Evolutionary conservation across 2,113 vertebrate species (phyloP).

Genomic region (Epinephelus lanceolatus): DNA sequence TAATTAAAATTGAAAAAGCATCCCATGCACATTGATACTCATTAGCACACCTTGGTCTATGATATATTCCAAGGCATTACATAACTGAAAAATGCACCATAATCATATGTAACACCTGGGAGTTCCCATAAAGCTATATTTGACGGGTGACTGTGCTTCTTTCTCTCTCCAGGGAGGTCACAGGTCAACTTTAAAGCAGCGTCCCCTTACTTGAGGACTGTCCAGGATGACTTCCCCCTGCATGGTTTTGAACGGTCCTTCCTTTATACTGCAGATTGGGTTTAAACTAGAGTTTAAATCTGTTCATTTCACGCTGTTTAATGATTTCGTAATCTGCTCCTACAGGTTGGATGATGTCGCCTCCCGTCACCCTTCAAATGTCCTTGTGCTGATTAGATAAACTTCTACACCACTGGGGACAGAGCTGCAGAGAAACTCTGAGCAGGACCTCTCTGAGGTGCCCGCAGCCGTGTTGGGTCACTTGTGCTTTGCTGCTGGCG

Average conservation of each 20-base stretch:
- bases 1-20: too few species aligned
- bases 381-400: slow-evolving; percentile 2
- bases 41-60: background rate
- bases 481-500: background rate
- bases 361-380: slow-evolving; percentile 33
- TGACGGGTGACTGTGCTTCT: background rate
- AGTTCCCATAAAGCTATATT: background rate
- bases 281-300: background rate
- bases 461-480: background rate
- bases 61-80: background rate
- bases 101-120: background rate
- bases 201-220: background rate
- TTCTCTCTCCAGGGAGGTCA: slow-evolving; percentile 16
- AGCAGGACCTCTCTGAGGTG: background rate
- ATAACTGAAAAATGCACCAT: background rate
- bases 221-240: background rate
- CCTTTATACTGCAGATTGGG: too few species aligned
- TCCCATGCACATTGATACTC: too few species aligned
- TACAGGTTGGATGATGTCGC: background rate
- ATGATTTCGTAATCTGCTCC: slow-evolving; percentile 10
- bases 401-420: background rate
- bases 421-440: background rate
- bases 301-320: background rate
- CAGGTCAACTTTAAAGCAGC: slow-evolving; percentile 11
- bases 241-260: background rate